Conservation (phyloP, 2,888 invertebrate species). For the Tanytarsus gracilentus region DNA sequence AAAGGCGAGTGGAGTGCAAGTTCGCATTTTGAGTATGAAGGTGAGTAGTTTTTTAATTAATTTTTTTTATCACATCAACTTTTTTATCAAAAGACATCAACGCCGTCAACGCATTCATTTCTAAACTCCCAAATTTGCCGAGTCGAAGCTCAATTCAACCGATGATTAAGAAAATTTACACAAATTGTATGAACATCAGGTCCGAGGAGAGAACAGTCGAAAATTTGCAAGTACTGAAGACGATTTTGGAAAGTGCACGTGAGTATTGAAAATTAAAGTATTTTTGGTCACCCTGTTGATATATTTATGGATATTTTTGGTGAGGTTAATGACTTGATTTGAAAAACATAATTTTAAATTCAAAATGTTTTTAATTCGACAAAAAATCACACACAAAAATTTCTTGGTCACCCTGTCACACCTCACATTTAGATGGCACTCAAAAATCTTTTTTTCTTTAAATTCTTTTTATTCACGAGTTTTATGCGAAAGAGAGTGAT, state of each 20-base stretch:
- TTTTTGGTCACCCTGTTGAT: constrained; percentile 5
- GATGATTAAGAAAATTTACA: constrained; percentile 27
- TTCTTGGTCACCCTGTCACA: too few relatives aligned
- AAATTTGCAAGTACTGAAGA: constrained; percentile 21
- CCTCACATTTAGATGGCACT: too few relatives aligned
- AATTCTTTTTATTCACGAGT: too few relatives aligned
- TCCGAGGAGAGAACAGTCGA: constrained; percentile 16
- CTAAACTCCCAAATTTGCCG: constrained; percentile 21
- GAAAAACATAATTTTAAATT: neutral
- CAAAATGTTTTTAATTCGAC: neutral
- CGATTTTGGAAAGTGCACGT: constrained; percentile 27
- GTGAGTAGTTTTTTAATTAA: constrained; percentile 32
- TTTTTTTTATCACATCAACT: neutral
- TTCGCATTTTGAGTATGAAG: constrained; percentile 42
- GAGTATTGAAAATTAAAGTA: neutral
- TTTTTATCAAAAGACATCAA: constrained; percentile 17
- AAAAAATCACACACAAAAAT: too few relatives aligned
- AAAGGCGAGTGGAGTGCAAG: constrained; percentile 42
- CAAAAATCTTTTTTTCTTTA: too few relatives aligned
- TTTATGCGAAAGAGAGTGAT: too few relatives aligned
- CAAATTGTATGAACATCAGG: constrained; percentile 25
- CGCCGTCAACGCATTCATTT: constrained; percentile 14
- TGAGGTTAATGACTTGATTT: neutral
- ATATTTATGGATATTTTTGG: neutral
- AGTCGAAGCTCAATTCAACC: constrained; percentile 20